A percentile compares a stretch with the other conserved stretches of the same genome.
phyloP scores from a whole-genome alignment of 2,797 vertebrate species.

The Mionectes olivaceus region DNA sequence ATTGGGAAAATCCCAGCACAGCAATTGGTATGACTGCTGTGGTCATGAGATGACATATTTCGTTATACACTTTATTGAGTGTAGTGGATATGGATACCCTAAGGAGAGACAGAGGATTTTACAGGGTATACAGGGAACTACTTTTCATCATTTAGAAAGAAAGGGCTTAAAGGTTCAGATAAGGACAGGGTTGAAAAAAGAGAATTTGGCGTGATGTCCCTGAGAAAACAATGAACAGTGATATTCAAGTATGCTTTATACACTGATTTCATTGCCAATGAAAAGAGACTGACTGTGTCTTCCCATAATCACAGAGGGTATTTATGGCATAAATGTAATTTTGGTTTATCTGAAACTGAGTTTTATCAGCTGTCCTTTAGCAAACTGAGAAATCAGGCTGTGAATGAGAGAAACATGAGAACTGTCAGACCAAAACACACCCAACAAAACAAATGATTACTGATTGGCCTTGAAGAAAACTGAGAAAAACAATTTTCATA shows the following conservation, averaged over 20 bases:
- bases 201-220: slow-evolving; percentile 60
- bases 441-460: slow-evolving; percentile 34
- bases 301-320: slow-evolving; percentile 41
- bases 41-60: background rate
- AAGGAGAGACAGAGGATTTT: slow-evolving; percentile 13
- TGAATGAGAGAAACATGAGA: slow-evolving; percentile 30
- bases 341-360: slow-evolving; percentile 59
- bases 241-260: slow-evolving; percentile 44
- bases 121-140: background rate
- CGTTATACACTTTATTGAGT: slow-evolving; percentile 19
- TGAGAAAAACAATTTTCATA: slow-evolving; percentile 63
- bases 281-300: slow-evolving; percentile 63
- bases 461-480: slow-evolving; percentile 58
- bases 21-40: background rate
- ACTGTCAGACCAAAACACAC: slow-evolving; percentile 18
- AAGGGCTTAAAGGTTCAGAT: slow-evolving; percentile 63
- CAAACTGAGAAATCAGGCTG: slow-evolving; percentile 50
- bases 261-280: slow-evolving; percentile 64
- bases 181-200: slow-evolving; percentile 65
- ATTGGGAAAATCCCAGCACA: background rate
- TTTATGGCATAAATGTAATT: slow-evolving; percentile 65
- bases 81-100: background rate
- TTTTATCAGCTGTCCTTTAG: slow-evolving; percentile 68
- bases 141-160: slow-evolving; percentile 18
- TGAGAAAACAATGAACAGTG: slow-evolving; percentile 47